phyloP scores from a whole-genome alignment of 2,888 invertebrate species.

The Chalcosyrphus nemorum region DNA sequence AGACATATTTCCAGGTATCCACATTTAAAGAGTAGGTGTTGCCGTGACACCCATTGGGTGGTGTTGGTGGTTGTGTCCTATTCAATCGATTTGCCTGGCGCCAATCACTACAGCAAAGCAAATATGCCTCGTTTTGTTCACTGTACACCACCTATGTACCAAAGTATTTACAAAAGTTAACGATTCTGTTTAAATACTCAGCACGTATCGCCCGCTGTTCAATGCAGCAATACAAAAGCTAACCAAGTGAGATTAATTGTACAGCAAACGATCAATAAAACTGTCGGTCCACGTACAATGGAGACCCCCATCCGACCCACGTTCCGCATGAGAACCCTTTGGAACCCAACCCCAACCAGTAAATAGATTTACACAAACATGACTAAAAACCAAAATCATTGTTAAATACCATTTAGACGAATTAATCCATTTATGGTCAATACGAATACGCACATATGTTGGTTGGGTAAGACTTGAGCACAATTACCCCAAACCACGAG shows the following conservation, averaged over 20 bases:
- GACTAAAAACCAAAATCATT: neutral
- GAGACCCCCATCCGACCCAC: neutral
- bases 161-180: too few relatives aligned
- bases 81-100: too few relatives aligned
- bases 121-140: too few relatives aligned
- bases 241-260: neutral
- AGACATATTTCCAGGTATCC: too few relatives aligned
- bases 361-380: neutral
- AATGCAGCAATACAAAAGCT: neutral
- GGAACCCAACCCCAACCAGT: neutral
- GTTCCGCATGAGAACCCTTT: neutral
- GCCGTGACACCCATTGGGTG: too few relatives aligned
- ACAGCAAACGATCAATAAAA: neutral
- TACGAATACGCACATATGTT: neutral
- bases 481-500: neutral
- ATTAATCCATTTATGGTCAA: constrained; percentile 8
- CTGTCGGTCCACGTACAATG: neutral
- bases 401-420: constrained; percentile 23
- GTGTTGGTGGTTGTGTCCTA: too few relatives aligned
- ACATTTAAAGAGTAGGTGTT: too few relatives aligned
- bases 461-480: neutral
- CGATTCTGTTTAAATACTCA: too few relatives aligned
- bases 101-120: too few relatives aligned
- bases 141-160: too few relatives aligned
- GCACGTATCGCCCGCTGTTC: too few relatives aligned